Evolutionary conservation across 53 echinoderm and acorn worm species (phyloP).

Genomic region (Zoroaster sp.): DNA sequence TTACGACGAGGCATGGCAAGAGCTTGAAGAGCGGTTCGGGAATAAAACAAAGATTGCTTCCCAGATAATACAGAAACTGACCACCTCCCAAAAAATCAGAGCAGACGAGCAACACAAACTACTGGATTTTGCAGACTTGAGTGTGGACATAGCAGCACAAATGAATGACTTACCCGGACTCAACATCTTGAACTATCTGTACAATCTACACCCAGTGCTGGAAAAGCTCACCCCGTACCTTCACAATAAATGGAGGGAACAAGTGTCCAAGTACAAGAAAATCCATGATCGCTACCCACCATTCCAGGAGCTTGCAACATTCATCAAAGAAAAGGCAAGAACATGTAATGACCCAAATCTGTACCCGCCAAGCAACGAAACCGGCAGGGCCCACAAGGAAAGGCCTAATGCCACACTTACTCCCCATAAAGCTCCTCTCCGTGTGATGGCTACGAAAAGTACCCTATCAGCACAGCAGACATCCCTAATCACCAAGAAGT

Average conservation of each 20-base stretch:
- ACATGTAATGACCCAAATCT: neutral
- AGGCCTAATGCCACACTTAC: neutral
- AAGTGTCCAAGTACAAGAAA: neutral
- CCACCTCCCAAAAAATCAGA: neutral
- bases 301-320: constrained; percentile 1
- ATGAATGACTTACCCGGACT: constrained; percentile 46
- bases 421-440: neutral
- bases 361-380: neutral
- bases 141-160: too few relatives aligned
- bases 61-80: too few relatives aligned
- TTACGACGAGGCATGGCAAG: too few relatives aligned
- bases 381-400: neutral
- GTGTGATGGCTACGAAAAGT: neutral
- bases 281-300: constrained; percentile 27
- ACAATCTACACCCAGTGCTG: constrained; percentile 32
- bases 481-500: neutral
- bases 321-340: constrained; percentile 8
- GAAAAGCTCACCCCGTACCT: constrained; percentile 7
- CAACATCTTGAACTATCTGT: constrained; percentile 32
- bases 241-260: constrained; percentile 49
- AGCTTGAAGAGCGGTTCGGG: too few relatives aligned
- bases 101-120: constrained; percentile 11
- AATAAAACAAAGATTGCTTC: too few relatives aligned
- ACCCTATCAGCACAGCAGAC: neutral
- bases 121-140: constrained; percentile 20